Evolutionary conservation across 2,113 vertebrate genomes (phyloP).

Genomic region (Phaethon lepturus): DNA sequence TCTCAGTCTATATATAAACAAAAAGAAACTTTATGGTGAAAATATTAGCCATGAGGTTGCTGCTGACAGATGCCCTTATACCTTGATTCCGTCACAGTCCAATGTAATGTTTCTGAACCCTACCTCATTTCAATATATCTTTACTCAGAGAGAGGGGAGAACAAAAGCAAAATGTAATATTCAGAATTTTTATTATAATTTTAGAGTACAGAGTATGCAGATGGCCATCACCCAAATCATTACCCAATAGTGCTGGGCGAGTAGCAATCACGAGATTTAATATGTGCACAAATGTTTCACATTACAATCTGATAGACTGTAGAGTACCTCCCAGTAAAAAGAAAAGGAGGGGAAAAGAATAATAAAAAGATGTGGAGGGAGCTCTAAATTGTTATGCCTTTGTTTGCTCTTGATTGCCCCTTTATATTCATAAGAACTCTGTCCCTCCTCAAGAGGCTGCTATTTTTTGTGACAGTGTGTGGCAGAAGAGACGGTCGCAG

Average conservation of each 20-base stretch:
- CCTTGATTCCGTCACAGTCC: constrained; percentile 24
- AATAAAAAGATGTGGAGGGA: background rate
- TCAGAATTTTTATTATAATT: constrained; percentile 15
- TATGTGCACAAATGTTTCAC: constrained; percentile 18
- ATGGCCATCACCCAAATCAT: constrained; percentile 22
- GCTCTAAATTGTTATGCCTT: background rate
- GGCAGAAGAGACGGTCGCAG: background rate
- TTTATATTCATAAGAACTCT: background rate
- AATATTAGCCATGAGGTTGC: constrained; percentile 9
- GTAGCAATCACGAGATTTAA: constrained; percentile 18
- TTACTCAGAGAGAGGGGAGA: background rate
- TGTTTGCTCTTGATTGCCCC: background rate
- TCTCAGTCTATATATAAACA: constrained; percentile 46
- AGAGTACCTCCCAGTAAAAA: background rate
- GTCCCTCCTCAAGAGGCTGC: background rate
- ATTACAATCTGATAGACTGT: background rate
- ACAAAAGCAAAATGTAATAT: background rate
- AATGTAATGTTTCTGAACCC: constrained; percentile 9
- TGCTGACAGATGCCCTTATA: constrained; percentile 33
- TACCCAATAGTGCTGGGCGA: background rate
- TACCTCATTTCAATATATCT: constrained; percentile 22
- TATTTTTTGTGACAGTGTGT: background rate
- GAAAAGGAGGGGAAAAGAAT: background rate
- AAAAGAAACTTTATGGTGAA: constrained; percentile 45
- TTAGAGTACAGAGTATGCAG: constrained; percentile 4